Evolutionary conservation across 2,888 invertebrate species (phyloP), one percentile per base, ranked within the genome.

Genomic region (Lithophane semibrunnea): DNA sequence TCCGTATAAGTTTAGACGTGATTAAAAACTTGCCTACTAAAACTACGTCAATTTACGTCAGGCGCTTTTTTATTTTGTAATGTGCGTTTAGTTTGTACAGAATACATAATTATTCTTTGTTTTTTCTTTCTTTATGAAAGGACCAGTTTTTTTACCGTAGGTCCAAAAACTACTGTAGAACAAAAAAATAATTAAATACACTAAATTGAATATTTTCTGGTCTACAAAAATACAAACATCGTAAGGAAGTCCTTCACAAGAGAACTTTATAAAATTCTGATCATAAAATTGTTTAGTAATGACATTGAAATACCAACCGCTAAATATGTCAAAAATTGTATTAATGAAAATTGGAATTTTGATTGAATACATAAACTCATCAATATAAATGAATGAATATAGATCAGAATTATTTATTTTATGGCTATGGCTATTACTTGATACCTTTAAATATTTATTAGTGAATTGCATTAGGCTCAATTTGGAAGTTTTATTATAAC

Each of bases 361-460:
- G 44, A 73, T 82, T 73, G 44, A 58, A 73, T 68, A 81, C 18
- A 47, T n/a, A 56, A 67, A 68, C 37, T 81, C 42, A 71, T 80
- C 13, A 80, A 64, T 70, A 7, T 47, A 42, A 29, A 71, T 60
- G 1, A 64, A 81, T 77, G 16, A 68, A 77, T 77, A 37, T n/a
- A 71, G 44, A 77, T 63, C 47, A 61, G 42, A n/a, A 68, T 49
- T 12, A 13, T 68, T 13, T 44, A 21, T 60, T 63, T 52, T 29
- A 72, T 16, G 3, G 13, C 24, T 54, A 44, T 29, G 29, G 29
- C 29, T 29, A 29, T 29, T 64, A 21, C n/a, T 21, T n/a, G 47
- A 44, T 52, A 60, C 29, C 2, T 67, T 64, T 69, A 56, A 13
- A 71, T 68, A 52, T 67, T 60, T 16, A 60, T 61, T 18, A 29